A percentile compares a stretch with the other conserved stretches of the same genome.
Evolutionary conservation across 2,888 invertebrate genomes (phyloP).

Genomic region (Erebia aethiops): DNA sequence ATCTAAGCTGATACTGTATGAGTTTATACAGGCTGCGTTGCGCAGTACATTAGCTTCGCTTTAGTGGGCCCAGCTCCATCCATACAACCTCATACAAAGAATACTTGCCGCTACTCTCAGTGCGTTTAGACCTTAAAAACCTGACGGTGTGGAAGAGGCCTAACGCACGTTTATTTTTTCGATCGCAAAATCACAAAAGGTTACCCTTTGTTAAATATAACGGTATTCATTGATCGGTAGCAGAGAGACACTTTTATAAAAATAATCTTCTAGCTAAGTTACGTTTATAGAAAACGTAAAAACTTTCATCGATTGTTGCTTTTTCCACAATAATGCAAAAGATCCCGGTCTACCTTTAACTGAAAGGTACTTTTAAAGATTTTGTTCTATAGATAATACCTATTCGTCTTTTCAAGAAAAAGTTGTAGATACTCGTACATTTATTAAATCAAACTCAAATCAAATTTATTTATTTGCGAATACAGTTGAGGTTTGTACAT

Average conservation of each 20-base stretch:
- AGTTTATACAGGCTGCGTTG: too few species aligned
- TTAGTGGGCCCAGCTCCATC: too few species aligned
- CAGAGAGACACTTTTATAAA: background rate
- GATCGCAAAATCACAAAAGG: background rate
- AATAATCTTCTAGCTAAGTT: background rate
- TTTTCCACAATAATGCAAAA: background rate
- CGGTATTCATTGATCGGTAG: conserved; percentile 3
- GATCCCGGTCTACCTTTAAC: background rate
- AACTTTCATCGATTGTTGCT: background rate
- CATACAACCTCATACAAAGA: too few species aligned
- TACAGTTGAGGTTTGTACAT: too few species aligned
- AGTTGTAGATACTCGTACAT: background rate
- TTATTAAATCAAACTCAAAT: too few species aligned
- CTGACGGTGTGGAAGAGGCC: background rate
- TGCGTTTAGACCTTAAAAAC: too few species aligned
- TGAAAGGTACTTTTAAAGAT: too few species aligned
- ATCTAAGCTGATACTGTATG: too few species aligned
- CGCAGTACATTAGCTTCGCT: too few species aligned
- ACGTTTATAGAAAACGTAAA: background rate
- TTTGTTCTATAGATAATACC: background rate
- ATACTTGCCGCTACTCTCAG: too few species aligned
- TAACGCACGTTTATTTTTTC: background rate
- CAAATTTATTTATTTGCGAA: too few species aligned
- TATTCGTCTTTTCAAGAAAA: background rate
- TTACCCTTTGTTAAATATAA: conserved; percentile 5